Evolutionary conservation across 2,113 vertebrate genomes (phyloP).

Genomic region (Engraulis encrasicolus): DNA sequence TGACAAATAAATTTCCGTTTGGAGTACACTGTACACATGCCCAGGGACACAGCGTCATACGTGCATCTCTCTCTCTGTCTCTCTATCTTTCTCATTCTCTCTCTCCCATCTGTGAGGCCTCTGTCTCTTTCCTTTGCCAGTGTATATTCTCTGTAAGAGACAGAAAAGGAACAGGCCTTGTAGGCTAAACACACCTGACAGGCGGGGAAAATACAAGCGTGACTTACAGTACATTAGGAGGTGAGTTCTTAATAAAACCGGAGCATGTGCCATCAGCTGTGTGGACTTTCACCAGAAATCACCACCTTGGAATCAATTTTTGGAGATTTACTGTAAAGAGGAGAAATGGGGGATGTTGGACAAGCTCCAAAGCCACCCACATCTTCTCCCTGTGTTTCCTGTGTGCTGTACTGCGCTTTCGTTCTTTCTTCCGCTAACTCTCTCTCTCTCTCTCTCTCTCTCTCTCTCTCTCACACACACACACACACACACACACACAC

Average conservation of each 20-base stretch:
- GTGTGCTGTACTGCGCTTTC: neutral
- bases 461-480: too few relatives aligned
- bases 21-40: too few relatives aligned
- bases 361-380: neutral
- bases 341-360: conserved; percentile 14
- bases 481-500: too few relatives aligned
- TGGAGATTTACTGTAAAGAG: conserved; percentile 23
- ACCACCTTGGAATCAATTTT: conserved; percentile 18
- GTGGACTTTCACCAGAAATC: neutral
- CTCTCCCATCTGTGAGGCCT: conserved; percentile 4
- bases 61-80: too few relatives aligned
- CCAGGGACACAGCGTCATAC: too few relatives aligned
- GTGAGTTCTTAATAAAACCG: conserved; percentile 20
- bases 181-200: conserved; percentile 18
- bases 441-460: neutral
- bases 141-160: neutral
- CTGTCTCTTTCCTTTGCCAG: neutral
- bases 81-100: too few relatives aligned
- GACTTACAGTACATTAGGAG: conserved; percentile 15
- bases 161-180: neutral
- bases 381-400: conserved; percentile 6
- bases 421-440: neutral
- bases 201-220: conserved; percentile 12
- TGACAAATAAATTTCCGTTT: too few relatives aligned
- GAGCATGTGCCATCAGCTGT: conserved; percentile 13